Conservation (phyloP, 1,140 invertebrate species). For the Musca vetustissima region DNA sequence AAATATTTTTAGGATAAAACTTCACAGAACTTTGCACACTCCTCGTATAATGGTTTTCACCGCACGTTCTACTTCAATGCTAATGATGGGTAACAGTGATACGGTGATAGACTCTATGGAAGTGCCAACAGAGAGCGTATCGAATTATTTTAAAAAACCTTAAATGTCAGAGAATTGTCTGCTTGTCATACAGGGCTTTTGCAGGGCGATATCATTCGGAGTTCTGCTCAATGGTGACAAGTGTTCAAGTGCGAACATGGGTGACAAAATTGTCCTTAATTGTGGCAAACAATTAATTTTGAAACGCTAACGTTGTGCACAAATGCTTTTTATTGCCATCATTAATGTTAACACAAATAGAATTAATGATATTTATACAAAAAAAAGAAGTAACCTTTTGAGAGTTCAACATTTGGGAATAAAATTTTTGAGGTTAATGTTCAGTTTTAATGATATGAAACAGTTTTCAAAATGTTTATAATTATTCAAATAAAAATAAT, state of each 20-base stretch:
- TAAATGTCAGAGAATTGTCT: slow-evolving; percentile 6
- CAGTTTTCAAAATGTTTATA: no score
- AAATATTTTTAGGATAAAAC: no score
- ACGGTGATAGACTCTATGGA: no score
- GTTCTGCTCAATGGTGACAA: background rate
- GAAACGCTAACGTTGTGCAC: background rate
- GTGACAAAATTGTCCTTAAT: slow-evolving; percentile 21
- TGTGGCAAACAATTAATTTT: slow-evolving; percentile 20
- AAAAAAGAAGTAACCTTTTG: no score
- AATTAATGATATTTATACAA: no score
- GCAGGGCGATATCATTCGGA: no score
- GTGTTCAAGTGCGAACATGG: slow-evolving; percentile 4
- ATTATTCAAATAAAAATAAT: no score
- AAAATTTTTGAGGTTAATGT: no score
- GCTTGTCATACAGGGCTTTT: background rate
- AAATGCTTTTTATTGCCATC: slow-evolving; percentile 2
- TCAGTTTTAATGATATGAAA: no score
- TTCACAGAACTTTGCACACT: no score
- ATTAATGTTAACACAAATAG: slow-evolving; percentile 3
- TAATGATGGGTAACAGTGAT: slow-evolving; percentile 13
- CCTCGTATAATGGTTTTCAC: no score
- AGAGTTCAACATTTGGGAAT: no score
- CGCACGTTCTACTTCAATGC: slow-evolving; percentile 1
- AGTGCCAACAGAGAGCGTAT: background rate
- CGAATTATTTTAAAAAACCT: background rate